Percentiles rank a stretch among this genome's conserved stretches.
Evolutionary conservation across 2,113 vertebrate species (phyloP).

Genomic region (Seriola dumerili): DNA sequence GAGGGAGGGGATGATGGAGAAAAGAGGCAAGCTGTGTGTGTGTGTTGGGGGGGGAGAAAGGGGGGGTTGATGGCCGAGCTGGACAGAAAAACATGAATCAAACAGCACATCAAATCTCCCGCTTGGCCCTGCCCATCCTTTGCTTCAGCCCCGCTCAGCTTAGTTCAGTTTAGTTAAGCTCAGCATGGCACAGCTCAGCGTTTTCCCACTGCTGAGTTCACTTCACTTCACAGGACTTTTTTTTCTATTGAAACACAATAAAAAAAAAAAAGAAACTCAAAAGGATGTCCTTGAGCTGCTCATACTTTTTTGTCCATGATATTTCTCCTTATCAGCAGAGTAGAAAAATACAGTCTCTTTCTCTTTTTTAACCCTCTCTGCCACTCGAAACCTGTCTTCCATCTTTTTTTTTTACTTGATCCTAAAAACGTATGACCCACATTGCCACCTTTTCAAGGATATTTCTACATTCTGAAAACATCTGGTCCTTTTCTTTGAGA

Average conservation of each 20-base stretch:
- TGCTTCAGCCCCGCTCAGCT: slow-evolving; percentile 49
- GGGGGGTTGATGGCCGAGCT: slow-evolving; percentile 17
- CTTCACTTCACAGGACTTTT: slow-evolving; percentile 63
- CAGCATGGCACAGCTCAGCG: slow-evolving; percentile 68
- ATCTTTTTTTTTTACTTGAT: neutral
- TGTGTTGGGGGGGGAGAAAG: neutral
- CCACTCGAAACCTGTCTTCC: neutral
- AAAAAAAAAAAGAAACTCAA: slow-evolving; percentile 65
- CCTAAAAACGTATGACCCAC: slow-evolving; percentile 22
- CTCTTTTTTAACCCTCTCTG: slow-evolving; percentile 20
- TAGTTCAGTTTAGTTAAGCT: slow-evolving; percentile 66
- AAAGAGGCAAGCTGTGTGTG: slow-evolving; percentile 20
- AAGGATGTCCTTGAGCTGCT: slow-evolving; percentile 80
- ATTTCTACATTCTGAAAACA: slow-evolving; percentile 44
- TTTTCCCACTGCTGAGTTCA: slow-evolving; percentile 73
- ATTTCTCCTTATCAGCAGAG: slow-evolving; percentile 72
- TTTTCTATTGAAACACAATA: slow-evolving; percentile 54
- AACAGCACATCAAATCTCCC: slow-evolving; percentile 67
- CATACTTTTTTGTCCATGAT: slow-evolving; percentile 60
- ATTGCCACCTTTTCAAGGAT: slow-evolving; percentile 29
- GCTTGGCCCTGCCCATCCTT: slow-evolving; percentile 51
- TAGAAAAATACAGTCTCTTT: slow-evolving; percentile 35
- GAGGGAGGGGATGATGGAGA: neutral
- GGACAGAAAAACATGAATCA: slow-evolving; percentile 71
- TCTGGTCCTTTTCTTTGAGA: slow-evolving; percentile 17